Percentiles rank a stretch among this genome's conserved stretches.
phyloP scores from a whole-genome alignment of 2,888 invertebrate species.

The Dinocampus coccinellae region DNA sequence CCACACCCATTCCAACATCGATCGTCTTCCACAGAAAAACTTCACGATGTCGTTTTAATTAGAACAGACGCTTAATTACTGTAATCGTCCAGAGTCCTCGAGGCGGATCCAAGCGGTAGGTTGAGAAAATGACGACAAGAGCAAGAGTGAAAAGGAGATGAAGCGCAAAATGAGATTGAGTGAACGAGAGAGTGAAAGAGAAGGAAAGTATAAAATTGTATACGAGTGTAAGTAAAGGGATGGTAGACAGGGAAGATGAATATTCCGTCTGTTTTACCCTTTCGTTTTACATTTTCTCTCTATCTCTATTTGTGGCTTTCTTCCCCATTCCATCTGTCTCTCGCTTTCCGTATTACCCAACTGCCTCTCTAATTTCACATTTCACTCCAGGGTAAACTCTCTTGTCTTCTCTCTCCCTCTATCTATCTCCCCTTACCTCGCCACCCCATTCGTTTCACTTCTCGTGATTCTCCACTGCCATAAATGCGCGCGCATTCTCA shows the following conservation, averaged over 20 bases:
- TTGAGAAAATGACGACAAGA: background rate
- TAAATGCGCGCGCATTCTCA: background rate
- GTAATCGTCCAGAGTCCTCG: constrained; percentile 46
- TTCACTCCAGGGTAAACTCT: constrained; percentile 20
- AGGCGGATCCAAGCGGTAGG: background rate
- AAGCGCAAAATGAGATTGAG: constrained; percentile 9
- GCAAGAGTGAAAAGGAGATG: constrained; percentile 15
- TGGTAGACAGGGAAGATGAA: constrained; percentile 20
- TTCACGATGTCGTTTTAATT: constrained; percentile 51
- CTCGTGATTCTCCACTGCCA: background rate
- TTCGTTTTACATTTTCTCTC: background rate
- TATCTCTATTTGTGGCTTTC: constrained; percentile 7
- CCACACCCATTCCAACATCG: constrained; percentile 1
- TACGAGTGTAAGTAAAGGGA: too few species aligned
- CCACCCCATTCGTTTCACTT: background rate
- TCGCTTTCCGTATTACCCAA: constrained; percentile 10
- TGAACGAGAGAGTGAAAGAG: constrained; percentile 31
- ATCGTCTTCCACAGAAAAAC: background rate
- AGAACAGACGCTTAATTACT: constrained; percentile 54
- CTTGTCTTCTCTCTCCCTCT: too few species aligned
- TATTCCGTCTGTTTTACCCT: constrained; percentile 19
- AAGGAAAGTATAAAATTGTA: too few species aligned
- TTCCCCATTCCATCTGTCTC: constrained; percentile 13
- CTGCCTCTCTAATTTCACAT: constrained; percentile 9
- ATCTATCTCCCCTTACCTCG: too few species aligned